phyloP scores from a whole-genome alignment of 2,888 invertebrate genomes.

The Apamea sordens region DNA sequence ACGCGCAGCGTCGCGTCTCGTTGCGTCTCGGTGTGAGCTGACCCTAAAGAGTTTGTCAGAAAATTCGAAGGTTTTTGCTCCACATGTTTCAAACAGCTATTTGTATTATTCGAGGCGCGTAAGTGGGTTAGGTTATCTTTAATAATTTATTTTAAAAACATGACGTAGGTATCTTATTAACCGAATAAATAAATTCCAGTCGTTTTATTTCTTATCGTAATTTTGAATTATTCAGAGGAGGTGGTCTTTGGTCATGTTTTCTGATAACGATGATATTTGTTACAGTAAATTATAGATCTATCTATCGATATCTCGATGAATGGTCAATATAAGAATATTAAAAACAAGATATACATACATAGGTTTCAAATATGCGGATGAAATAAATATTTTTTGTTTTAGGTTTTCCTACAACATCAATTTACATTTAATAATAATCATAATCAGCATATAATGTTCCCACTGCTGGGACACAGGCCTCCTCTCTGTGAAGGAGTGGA shows the following conservation, averaged over 20 bases:
- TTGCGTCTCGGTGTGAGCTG: too few relatives aligned
- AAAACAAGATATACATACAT: too few relatives aligned
- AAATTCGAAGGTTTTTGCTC: slow-evolving; percentile 8
- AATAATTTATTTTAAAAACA: not conserved
- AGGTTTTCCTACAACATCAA: not conserved
- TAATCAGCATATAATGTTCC: too few relatives aligned
- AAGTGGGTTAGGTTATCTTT: too few relatives aligned
- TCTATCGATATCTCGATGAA: not conserved
- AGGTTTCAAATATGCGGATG: too few relatives aligned
- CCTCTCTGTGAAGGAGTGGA: too few relatives aligned
- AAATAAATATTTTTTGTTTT: not conserved
- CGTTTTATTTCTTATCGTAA: not conserved
- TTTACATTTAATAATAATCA: too few relatives aligned
- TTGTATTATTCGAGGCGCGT: too few relatives aligned
- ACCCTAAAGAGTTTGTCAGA: not conserved
- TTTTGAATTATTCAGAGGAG: not conserved
- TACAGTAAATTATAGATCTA: not conserved
- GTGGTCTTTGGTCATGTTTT: not conserved
- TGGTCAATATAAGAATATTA: not conserved
- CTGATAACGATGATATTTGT: not conserved
- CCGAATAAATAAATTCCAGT: not conserved
- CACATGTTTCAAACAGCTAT: not conserved
- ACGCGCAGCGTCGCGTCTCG: too few relatives aligned
- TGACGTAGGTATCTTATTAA: not conserved
- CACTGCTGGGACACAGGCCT: too few relatives aligned